phyloP scores from a whole-genome alignment of 37 sponge, comb jelly and placozoan species.

The Ianthella basta region DNA sequence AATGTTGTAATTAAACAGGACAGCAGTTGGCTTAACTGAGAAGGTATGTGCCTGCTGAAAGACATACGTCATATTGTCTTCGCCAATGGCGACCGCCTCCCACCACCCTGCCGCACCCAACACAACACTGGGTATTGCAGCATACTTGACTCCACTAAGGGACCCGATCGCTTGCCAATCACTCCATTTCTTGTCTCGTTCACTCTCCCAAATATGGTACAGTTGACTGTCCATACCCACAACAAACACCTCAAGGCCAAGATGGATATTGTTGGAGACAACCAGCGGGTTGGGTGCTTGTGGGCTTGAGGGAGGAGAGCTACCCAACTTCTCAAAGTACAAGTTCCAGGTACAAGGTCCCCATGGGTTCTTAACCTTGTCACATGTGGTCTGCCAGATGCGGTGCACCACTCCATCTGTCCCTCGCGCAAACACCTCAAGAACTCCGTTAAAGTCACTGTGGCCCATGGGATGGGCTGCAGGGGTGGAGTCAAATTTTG shows the following conservation, averaged over 20 bases:
- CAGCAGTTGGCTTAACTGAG: conserved; percentile 13
- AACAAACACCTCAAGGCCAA: conserved; percentile 61
- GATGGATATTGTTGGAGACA: conserved; percentile 55
- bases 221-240: conserved; percentile 46
- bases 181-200: conserved; percentile 51
- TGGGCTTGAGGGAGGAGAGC: conserved; percentile 11
- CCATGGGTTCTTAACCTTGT: conserved; percentile 70
- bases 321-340: conserved; percentile 1
- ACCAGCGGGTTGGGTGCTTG: conserved; percentile 45
- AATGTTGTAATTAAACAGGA: conserved; percentile 37
- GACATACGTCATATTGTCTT: not conserved
- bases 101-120: conserved; percentile 53
- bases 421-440: conserved; percentile 60
- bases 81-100: conserved; percentile 27
- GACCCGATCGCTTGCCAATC: conserved; percentile 56
- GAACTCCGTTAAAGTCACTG: conserved; percentile 62
- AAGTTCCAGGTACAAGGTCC: conserved; percentile 78
- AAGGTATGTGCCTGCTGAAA: conserved; percentile 11
- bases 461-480: conserved; percentile 57
- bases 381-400: conserved; percentile 73
- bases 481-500: conserved; percentile 56
- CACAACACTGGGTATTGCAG: conserved; percentile 40
- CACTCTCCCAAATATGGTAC: conserved; percentile 67
- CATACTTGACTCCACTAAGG: conserved; percentile 36
- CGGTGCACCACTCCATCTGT: conserved; percentile 53